These are phyloP conservation scores for Incurvaria masculella DNA, from an alignment of 2,888 invertebrate species.

Conservation along the genomic window DNA sequence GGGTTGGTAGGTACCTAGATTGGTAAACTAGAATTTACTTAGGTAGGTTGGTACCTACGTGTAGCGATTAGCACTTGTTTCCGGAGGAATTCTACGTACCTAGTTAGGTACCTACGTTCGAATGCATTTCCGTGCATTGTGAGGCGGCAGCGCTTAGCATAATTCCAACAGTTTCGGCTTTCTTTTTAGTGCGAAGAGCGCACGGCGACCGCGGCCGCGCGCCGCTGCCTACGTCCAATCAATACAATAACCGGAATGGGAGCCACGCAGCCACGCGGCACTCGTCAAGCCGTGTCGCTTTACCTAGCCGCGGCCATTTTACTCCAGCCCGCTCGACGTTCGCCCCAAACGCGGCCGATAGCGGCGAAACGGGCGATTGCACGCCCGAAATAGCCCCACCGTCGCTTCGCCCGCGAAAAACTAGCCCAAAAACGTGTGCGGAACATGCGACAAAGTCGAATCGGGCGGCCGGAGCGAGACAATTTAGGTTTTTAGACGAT, in stretches of 20 bases:
- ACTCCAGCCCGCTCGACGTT: constrained; percentile 6
- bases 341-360: constrained; percentile 12
- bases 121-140: no score
- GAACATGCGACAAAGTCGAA: constrained; percentile 33
- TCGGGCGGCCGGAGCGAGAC: constrained; percentile 13
- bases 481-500: constrained; percentile 23
- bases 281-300: constrained; percentile 5
- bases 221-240: constrained; percentile 25
- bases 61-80: no score
- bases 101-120: no score
- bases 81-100: no score
- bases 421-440: constrained; percentile 50
- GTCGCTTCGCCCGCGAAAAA: constrained; percentile 47
- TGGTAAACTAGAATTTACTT: no score
- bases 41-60: no score
- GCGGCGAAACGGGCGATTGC: not conserved
- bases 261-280: constrained; percentile 10
- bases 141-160: not conserved
- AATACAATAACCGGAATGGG: constrained; percentile 32
- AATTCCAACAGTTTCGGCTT: not conserved
- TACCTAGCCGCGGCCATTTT: constrained; percentile 18
- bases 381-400: constrained; percentile 23
- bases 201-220: not conserved
- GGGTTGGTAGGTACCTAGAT: no score
- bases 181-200: not conserved